Evolutionary conservation across 2,888 invertebrate species (phyloP).

Genomic region (Epinotia demarniana): DNA sequence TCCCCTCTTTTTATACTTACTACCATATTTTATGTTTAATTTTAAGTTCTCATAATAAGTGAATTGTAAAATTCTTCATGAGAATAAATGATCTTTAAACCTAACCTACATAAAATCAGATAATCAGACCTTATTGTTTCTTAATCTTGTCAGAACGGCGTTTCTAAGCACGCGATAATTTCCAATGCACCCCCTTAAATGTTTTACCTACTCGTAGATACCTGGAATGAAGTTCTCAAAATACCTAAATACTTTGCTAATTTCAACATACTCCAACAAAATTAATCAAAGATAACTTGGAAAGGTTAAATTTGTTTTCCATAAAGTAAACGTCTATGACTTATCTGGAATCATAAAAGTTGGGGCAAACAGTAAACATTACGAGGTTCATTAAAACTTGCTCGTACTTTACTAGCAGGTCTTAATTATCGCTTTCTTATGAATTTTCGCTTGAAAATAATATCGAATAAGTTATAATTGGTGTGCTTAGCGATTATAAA

Average conservation of each 20-base stretch:
- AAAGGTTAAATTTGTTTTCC: constrained; percentile 33
- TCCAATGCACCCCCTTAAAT: no score
- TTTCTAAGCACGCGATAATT: no score
- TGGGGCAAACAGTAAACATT: constrained; percentile 43
- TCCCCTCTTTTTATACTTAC: no score
- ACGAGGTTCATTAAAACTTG: constrained; percentile 51
- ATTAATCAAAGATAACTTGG: constrained; percentile 27
- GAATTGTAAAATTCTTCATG: no score
- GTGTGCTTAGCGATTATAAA: neutral
- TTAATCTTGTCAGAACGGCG: no score
- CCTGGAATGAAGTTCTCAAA: neutral
- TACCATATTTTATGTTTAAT: no score
- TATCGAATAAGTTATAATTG: constrained; percentile 32
- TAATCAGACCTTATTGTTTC: no score
- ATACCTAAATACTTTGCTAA: constrained; percentile 16
- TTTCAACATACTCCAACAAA: constrained; percentile 17
- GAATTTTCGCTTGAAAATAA: constrained; percentile 43
- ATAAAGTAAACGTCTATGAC: constrained; percentile 44
- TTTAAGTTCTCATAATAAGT: no score
- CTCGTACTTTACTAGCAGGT: constrained; percentile 26
- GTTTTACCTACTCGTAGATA: neutral
- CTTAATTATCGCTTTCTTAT: constrained; percentile 47
- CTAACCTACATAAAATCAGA: no score
- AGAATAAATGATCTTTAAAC: no score
- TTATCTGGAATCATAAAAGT: constrained; percentile 34